phyloP scores from a whole-genome alignment of 2,113 vertebrate species.

The Phalacrocorax brasilianus region DNA sequence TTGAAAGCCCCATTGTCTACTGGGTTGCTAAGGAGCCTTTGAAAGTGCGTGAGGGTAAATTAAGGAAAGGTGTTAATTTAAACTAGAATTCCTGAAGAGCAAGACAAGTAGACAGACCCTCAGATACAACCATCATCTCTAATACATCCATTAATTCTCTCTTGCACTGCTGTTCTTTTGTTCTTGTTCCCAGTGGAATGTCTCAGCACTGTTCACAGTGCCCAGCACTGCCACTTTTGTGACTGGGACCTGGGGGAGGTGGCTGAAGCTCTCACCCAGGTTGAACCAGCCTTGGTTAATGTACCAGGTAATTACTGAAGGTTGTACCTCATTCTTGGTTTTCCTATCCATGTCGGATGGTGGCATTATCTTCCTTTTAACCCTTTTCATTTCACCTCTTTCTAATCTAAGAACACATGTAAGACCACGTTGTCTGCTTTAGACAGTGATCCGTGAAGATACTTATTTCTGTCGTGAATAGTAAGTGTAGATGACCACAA shows the following conservation, averaged over 20 bases:
- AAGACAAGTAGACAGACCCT: neutral
- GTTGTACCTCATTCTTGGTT: neutral
- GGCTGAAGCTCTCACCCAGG: neutral
- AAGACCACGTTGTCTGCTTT: neutral
- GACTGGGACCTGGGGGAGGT: neutral
- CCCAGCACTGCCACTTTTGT: neutral
- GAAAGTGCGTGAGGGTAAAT: neutral
- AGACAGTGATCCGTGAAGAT: neutral
- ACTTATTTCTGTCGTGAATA: neutral
- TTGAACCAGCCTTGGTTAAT: neutral
- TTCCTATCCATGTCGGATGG: neutral
- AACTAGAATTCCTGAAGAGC: neutral
- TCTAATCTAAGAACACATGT: neutral
- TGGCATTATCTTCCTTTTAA: neutral
- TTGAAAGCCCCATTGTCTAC: neutral
- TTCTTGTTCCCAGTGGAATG: neutral
- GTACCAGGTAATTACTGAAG: neutral
- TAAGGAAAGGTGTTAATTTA: constrained; percentile 2
- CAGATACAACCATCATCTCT: neutral
- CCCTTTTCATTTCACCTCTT: neutral
- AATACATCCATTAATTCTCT: neutral
- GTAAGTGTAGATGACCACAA: neutral
- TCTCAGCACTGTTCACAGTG: neutral
- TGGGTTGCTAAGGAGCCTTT: neutral
- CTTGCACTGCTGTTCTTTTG: neutral